Conservation (phyloP, 2,113 vertebrate genomes). For the Boleophthalmus pectinirostris region DNA sequence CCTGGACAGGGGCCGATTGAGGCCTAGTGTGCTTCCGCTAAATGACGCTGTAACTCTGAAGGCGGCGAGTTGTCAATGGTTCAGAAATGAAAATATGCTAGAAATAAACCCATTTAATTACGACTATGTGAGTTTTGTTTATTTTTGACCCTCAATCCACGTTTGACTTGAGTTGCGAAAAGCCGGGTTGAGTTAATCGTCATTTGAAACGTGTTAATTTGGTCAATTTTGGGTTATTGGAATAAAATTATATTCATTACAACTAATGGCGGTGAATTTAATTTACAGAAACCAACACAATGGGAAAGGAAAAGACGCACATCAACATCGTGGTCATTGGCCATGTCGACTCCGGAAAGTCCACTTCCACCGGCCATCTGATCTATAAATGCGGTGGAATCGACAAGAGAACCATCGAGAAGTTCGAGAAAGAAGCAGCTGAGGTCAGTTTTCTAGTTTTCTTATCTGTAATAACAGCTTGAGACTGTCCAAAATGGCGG, state of each 20-base stretch:
- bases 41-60: background rate
- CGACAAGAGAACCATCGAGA: slow-evolving; percentile 85
- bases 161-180: background rate
- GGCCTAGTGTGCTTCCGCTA: slow-evolving; percentile 55
- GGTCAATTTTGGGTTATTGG: background rate
- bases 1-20: slow-evolving; percentile 60
- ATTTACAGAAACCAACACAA: slow-evolving; percentile 70
- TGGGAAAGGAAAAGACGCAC: slow-evolving; percentile 83
- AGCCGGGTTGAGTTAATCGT: background rate
- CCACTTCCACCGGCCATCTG: slow-evolving; percentile 81
- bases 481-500: slow-evolving; percentile 76
- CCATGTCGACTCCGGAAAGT: slow-evolving; percentile 86
- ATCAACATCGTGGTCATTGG: slow-evolving; percentile 87
- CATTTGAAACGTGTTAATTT: background rate
- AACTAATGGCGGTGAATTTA: background rate
- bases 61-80: background rate
- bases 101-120: background rate
- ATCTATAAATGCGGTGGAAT: slow-evolving; percentile 86
- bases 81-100: background rate
- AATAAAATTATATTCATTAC: rapidly evolving
- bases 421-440: slow-evolving; percentile 84
- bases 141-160: background rate
- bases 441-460: slow-evolving; percentile 66
- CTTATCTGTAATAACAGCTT: background rate
- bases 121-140: background rate